Conservation (phyloP, 2,888 invertebrate genomes). For the Apeira syringaria region DNA sequence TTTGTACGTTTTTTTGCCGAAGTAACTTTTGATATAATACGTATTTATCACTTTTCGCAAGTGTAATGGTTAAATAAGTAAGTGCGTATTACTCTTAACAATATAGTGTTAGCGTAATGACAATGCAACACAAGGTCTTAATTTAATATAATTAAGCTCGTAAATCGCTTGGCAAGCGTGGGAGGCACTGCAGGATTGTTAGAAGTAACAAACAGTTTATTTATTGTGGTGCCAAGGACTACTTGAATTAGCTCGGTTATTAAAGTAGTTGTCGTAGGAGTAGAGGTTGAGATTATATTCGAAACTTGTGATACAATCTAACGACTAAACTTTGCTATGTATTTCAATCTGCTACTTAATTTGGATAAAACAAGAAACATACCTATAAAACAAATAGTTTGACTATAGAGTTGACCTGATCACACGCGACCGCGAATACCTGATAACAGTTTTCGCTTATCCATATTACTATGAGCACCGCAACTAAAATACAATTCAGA, state of each 20-base stretch:
- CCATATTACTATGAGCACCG: too few species aligned
- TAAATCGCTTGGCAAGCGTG: slow-evolving; percentile 61
- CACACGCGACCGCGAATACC: too few species aligned
- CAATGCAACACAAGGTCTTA: slow-evolving; percentile 29
- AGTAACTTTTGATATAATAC: too few species aligned
- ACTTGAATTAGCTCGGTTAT: slow-evolving; percentile 4
- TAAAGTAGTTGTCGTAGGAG: not conserved
- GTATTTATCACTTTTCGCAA: too few species aligned
- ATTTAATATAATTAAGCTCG: slow-evolving; percentile 43
- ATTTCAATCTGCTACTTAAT: too few species aligned
- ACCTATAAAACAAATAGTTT: too few species aligned
- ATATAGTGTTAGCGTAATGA: slow-evolving; percentile 10
- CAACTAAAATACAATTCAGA: too few species aligned
- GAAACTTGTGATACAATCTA: not conserved
- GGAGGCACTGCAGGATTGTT: slow-evolving; percentile 64
- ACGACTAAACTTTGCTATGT: too few species aligned
- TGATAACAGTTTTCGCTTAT: too few species aligned
- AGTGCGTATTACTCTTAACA: slow-evolving; percentile 3
- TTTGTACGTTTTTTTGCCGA: too few species aligned
- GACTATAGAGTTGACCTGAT: too few species aligned
- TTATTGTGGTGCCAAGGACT: slow-evolving; percentile 59
- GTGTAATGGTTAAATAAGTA: not conserved
- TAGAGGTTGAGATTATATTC: not conserved
- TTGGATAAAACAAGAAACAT: too few species aligned
- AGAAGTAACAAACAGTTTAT: slow-evolving; percentile 48